Base-by-base conservation (phyloP, 2,113 vertebrate genomes). In the Alexandromys fortis region DNA sequence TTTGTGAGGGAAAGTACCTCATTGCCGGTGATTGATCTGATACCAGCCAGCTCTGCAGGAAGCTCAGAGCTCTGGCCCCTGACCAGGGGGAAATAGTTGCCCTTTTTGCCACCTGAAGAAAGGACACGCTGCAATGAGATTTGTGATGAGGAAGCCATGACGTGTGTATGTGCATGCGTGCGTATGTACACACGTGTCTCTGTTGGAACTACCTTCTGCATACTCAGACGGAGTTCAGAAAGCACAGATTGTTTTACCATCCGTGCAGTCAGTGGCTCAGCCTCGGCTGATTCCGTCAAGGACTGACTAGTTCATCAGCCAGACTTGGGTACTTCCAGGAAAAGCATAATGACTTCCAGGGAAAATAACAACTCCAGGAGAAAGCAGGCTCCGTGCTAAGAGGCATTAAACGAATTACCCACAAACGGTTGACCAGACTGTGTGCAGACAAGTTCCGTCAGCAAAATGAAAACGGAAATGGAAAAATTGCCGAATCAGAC, bases 1-100 rank as follows among this genome's bases (percentile, higher is more conserved):
- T 90, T 96, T 87, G 76, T 95, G 94, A 97, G 55, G n/a, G 42
- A 86, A 95, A 95, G 76, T 75, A 77, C 3, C 67, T 10, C 42
- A 79, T 77, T 68, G 19, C 35, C 65, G 35, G 47, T 58, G 87
- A 93, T 47, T 93, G 79, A 94, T 97, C 68, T 86, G 91, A 76
- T 90, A 68, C 7, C 9, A 76, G n/a, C 17, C 58, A 81, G 89
- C 78, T 16, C 90, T 38, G 65, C 52, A 76, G 79, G 9, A 33
- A 88, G 67, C 81, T 70, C n/a, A 49, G 89, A 94, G 63, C 90
- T 97, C 38, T 82, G 67, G 42, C 33, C 88, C 88, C 14, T 61
- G 78, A 35, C 12, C 75, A 52, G 68, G 21, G n/a, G 68, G 38
- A 38, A 96, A 94, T 91, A 96, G 89, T 47, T 79, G 5, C 96